Evolutionary conservation across 2,888 invertebrate genomes (phyloP), one percentile per base, ranked within the genome.

Genomic region (Parnassius smintheus): DNA sequence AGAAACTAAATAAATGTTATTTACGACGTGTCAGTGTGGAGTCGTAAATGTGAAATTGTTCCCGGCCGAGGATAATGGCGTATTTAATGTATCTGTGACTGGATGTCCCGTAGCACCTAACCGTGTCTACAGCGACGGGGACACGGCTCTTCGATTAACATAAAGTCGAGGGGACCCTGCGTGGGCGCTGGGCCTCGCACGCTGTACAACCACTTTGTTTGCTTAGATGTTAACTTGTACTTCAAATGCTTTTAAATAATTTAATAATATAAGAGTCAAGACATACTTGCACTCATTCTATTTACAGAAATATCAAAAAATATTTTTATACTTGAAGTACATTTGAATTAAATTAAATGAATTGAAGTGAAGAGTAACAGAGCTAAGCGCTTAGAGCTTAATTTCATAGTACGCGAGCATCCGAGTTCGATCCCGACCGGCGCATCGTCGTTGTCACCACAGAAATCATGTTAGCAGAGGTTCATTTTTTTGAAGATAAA

Each of bases 111-210:
- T 76, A 78, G 82, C 78, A 78, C 81, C 79, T 75, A 81, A 78
- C 79, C 72, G 73, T 75, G 77, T 82, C 78, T 76, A 76, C 77
- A 75, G 76, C 49, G 49, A 69, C 76, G 73, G 73, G 81, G 86
- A 91, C 91, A 91, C 78, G 91, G 84, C 81, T 91, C 86, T 91
- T 91, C 91, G 91, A 91, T 91, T 91, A 91, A 88, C 91, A 91
- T 91, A 91, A 91, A 90, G 85, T 86, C 79, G 82, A 86, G 76
- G 72, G 80, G 77, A 75, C 73, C 73, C 75, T 69, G 88, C 88
- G 91, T 91, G 88, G 91, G 91, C 86, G 89, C 81, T 73, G 68
- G 70, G 72, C 72, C 75, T 71, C 72, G 75, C 74, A 46, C 52
- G n/a, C 81, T 75, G 50, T 41, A 4, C 22, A 44, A 52, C 49